Evolutionary conservation across 2,888 invertebrate genomes (phyloP).

Genomic region (Cephus rjabovi): DNA sequence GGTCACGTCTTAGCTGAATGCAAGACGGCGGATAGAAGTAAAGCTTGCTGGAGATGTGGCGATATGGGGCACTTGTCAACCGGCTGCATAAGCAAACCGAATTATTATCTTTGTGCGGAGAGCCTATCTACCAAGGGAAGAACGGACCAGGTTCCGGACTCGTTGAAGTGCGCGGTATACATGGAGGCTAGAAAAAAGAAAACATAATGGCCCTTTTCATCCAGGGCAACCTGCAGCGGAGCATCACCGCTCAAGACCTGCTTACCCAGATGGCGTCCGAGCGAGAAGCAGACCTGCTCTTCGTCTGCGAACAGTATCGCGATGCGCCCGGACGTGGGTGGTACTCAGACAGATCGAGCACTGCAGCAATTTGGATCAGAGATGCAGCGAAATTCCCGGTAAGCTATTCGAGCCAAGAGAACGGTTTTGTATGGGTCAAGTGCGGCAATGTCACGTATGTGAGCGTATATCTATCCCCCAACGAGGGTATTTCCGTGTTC

Average conservation of each 20-base stretch:
- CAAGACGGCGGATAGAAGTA: constrained; percentile 11
- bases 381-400: constrained; percentile 1
- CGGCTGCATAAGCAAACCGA: constrained; percentile 8
- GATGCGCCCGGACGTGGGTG: constrained; percentile 14
- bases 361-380: constrained; percentile 31
- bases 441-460: too few relatives aligned
- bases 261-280: constrained; percentile 18
- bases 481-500: too few relatives aligned
- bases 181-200: neutral
- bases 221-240: constrained; percentile 29
- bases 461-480: too few relatives aligned
- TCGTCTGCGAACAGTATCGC: constrained; percentile 36
- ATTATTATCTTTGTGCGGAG: constrained; percentile 21
- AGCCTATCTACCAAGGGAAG: neutral
- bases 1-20: constrained; percentile 5
- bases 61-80: constrained; percentile 15
- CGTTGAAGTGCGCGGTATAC: constrained; percentile 13
- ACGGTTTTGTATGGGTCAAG: constrained; percentile 23
- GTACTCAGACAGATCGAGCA: constrained; percentile 20
- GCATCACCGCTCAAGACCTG: constrained; percentile 22
- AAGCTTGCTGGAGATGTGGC: constrained; percentile 21
- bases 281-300: constrained; percentile 16
- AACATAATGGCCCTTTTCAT: constrained; percentile 11
- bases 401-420: constrained; percentile 2
- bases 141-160: constrained; percentile 6